These are phyloP conservation scores for Lasioglossum lativentre DNA, from an alignment of 2,888 invertebrate genomes.

Conservation along the genomic window DNA sequence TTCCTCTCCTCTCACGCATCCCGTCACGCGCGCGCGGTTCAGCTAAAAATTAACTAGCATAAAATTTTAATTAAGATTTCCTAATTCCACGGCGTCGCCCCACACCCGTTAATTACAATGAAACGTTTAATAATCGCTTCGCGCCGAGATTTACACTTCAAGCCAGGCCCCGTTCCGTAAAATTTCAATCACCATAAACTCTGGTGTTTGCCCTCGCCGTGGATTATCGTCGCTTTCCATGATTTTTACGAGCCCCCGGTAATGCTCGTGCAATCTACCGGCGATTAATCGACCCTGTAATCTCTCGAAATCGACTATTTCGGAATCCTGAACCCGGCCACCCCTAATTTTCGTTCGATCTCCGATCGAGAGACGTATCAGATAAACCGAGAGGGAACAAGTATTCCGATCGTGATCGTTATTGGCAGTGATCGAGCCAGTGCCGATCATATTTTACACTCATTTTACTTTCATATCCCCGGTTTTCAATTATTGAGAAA, in stretches of 20 bases:
- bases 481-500: not conserved
- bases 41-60: slow-evolving; percentile 75
- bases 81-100: slow-evolving; percentile 66
- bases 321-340: slow-evolving; percentile 14
- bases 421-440: not conserved
- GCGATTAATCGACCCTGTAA: slow-evolving; percentile 42
- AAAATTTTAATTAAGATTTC: slow-evolving; percentile 79
- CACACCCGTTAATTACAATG: slow-evolving; percentile 68
- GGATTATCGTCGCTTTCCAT: slow-evolving; percentile 37
- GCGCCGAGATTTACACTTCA: slow-evolving; percentile 59
- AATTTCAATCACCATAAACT: slow-evolving; percentile 80
- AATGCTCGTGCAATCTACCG: slow-evolving; percentile 36
- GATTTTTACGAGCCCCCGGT: slow-evolving; percentile 40
- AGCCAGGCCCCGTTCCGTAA: slow-evolving; percentile 69
- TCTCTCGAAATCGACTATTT: slow-evolving; percentile 28
- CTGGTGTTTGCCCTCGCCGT: slow-evolving; percentile 40
- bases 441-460: not conserved
- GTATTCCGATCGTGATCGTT: not conserved
- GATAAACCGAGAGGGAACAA: not conserved
- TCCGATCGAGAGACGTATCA: not conserved
- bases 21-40: slow-evolving; percentile 69
- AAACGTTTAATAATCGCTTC: slow-evolving; percentile 72
- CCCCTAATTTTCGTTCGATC: slow-evolving; percentile 37
- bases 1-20: slow-evolving; percentile 45
- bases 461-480: not conserved